A percentile compares a stretch with the other conserved stretches of the same genome.
Conservation (phyloP, 2,888 invertebrate species). For the Nysson spinosus region DNA sequence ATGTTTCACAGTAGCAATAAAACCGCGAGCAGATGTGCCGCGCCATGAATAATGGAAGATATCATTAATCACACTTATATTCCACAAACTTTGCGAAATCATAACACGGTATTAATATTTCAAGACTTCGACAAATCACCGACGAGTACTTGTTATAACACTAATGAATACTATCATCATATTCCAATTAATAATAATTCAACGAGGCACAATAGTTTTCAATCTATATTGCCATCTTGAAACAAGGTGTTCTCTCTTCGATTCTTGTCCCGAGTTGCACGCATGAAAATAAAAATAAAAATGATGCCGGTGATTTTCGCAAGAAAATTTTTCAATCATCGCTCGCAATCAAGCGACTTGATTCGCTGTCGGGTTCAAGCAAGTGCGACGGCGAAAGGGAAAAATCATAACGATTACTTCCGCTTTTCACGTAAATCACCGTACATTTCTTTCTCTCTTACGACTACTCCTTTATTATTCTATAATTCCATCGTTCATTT, state of each 20-base stretch:
- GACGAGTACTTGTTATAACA: too few relatives aligned
- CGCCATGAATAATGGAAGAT: neutral
- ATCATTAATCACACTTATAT: too few relatives aligned
- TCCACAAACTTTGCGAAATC: too few relatives aligned
- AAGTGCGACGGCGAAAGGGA: constrained; percentile 53
- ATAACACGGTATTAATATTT: too few relatives aligned
- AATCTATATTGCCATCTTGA: too few relatives aligned
- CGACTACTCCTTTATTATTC: neutral
- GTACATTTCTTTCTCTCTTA: constrained; percentile 21
- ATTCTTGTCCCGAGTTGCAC: too few relatives aligned
- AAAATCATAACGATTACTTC: constrained; percentile 53
- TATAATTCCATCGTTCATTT: neutral
- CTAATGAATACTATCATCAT: neutral
- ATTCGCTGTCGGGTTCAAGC: constrained; percentile 42
- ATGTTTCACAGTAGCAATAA: neutral
- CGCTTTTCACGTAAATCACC: constrained; percentile 67
- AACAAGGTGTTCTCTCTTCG: too few relatives aligned
- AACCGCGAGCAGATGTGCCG: constrained; percentile 1
- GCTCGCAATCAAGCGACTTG: constrained; percentile 37
- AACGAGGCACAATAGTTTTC: too few relatives aligned
- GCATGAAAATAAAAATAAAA: neutral
- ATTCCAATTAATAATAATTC: too few relatives aligned
- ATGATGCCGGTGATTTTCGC: neutral
- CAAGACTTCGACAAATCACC: too few relatives aligned
- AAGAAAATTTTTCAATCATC: constrained; percentile 19